phyloP scores from a whole-genome alignment of 2,888 invertebrate genomes.

The Agonopterix alstromeriana region DNA sequence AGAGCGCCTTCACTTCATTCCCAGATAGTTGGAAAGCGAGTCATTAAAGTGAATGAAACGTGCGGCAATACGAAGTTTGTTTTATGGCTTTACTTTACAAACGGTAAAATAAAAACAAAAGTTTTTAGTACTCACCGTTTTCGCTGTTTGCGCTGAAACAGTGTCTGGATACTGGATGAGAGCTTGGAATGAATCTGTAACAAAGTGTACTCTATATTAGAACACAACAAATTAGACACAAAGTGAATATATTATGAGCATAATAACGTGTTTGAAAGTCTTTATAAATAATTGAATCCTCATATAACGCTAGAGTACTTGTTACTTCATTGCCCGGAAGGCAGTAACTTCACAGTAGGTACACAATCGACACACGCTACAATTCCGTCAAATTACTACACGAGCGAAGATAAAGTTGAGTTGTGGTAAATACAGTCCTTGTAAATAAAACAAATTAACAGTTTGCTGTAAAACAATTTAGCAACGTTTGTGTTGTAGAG shows the following conservation, averaged over 20 bases:
- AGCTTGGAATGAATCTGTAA: conserved; percentile 96
- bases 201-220: conserved; percentile 23
- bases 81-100: conserved; percentile 63
- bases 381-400: too few species aligned
- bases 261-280: neutral
- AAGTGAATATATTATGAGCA: too few species aligned
- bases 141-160: conserved; percentile 97
- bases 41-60: conserved; percentile 70
- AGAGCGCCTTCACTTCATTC: conserved; percentile 44
- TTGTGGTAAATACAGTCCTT: too few species aligned
- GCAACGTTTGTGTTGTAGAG: conserved; percentile 20
- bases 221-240: neutral
- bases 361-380: too few species aligned
- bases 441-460: too few species aligned
- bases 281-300: neutral
- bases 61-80: conserved; percentile 65
- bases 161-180: conserved; percentile 99
- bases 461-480: conserved; percentile 15
- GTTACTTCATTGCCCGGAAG: too few species aligned
- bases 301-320: too few species aligned
- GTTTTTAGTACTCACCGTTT: conserved; percentile 83
- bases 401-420: too few species aligned
- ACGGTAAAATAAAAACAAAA: conserved; percentile 67
- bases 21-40: conserved; percentile 57
- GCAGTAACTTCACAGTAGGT: too few species aligned